Conservation (phyloP, 2,888 invertebrate species). For the Schizaphis graminum region DNA sequence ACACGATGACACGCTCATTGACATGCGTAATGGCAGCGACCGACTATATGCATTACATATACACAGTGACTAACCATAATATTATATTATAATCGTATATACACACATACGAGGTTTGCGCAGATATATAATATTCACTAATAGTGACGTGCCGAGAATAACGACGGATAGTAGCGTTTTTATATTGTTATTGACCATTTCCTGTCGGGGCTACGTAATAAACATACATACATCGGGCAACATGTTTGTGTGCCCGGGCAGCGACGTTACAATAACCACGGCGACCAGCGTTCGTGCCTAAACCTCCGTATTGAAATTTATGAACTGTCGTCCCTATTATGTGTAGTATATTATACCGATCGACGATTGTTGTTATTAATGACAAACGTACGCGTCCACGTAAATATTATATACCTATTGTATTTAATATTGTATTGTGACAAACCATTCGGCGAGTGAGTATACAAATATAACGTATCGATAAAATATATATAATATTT, state of each 20-base stretch:
- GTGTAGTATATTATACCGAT: background rate
- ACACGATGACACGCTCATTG: background rate
- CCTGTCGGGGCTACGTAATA: conserved; percentile 41
- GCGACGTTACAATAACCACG: background rate
- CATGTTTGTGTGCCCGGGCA: background rate
- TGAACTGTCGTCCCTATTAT: background rate
- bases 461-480: background rate
- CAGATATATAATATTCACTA: conserved; percentile 54
- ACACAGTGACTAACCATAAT: background rate
- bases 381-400: background rate
- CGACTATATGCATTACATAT: background rate
- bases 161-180: conserved; percentile 19
- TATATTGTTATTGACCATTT: conserved; percentile 59
- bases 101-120: conserved; percentile 9
- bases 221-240: background rate
- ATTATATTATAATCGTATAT: background rate
- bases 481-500: background rate
- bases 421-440: too few relatives aligned
- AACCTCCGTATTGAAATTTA: conserved; percentile 6
- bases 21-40: background rate
- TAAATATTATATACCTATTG: background rate
- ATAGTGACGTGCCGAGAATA: conserved; percentile 53
- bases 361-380: background rate
- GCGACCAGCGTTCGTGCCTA: background rate
- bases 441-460: background rate